Conservation (phyloP, 2,797 vertebrate species). For the Tenualosa ilisha region DNA sequence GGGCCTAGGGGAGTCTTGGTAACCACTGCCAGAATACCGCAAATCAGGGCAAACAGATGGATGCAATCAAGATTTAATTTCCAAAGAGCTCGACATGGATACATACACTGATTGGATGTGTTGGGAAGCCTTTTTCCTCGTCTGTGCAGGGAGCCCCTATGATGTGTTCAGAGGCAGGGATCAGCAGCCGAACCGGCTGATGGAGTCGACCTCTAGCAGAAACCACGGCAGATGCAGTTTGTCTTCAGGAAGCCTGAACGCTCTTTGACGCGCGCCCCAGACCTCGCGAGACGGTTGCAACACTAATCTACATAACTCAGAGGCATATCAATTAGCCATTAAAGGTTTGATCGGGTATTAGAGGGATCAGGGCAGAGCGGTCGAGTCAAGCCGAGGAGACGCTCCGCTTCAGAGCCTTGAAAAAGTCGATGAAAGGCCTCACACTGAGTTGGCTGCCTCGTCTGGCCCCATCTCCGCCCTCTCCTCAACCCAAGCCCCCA, state of each 20-base stretch:
- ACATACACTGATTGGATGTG: constrained; percentile 36
- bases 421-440: constrained; percentile 59
- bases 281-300: constrained; percentile 60
- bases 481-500: background rate
- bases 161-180: background rate
- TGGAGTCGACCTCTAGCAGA: background rate
- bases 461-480: constrained; percentile 35
- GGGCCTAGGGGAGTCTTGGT: constrained; percentile 41
- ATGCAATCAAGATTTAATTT: constrained; percentile 61
- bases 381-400: constrained; percentile 62
- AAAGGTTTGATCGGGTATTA: constrained; percentile 72
- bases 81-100: constrained; percentile 50
- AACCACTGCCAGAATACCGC: constrained; percentile 54
- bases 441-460: constrained; percentile 49
- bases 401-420: constrained; percentile 49
- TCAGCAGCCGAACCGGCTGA: background rate
- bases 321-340: constrained; percentile 76
- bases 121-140: background rate
- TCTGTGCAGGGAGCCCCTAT: background rate
- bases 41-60: constrained; percentile 64
- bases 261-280: constrained; percentile 61
- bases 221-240: background rate
- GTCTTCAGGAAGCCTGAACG: constrained; percentile 33
- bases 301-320: constrained; percentile 63
- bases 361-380: constrained; percentile 70